Base-by-base conservation (phyloP, 30 jellyfish, hydroid and myxozoan species). In the Aurelia sp. region DNA sequence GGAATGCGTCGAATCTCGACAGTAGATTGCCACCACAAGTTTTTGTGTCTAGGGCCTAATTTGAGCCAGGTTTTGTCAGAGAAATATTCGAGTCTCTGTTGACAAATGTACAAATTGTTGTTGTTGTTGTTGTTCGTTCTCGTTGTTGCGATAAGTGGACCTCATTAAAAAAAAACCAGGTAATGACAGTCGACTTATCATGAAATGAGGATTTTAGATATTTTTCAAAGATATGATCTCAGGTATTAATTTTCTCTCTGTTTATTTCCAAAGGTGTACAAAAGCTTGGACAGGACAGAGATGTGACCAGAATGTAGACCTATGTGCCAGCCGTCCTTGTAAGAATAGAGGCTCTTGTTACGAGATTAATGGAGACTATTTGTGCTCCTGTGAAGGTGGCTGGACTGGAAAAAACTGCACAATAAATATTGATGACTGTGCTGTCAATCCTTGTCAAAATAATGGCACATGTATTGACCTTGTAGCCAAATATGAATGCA, bases 381-480 rank as follows among this genome's bases (percentile, higher is more conserved):
- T 67, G 33, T 90, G 97, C 74, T 75, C 86, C 41, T 90, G 97
- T 57, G 53, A 38, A 24, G 87, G 90, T 2, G 97, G 97, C 53
- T 90, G 90, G 90, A 73, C 81, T 5, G 97, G 97, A 47, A 62
- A 55, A 22, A 72, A 78, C 47, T 90, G 97, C 58, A 74, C 90
- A n/a, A 53, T 52, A 4, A 90, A 90, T 53, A 44, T 62, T n/a
- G 91, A 90, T 57, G 94, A 90, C 53, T 90, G 97, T 62, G 15
- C 48, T 6, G 88, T 87, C 12, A 76, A 82, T 48, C 97, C 92
- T 19, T 90, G 97, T 61, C 52, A 30, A 52, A 84, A 84, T 66
- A 72, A 74, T 24, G 97, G 97, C 4, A 64, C 91, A 21, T 90
- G 97, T 58, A 74, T 82, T 20, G 97, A 90, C 67, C 81, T 73